phyloP scores from a whole-genome alignment of 2,888 invertebrate species.

The Amaurobius ferox region DNA sequence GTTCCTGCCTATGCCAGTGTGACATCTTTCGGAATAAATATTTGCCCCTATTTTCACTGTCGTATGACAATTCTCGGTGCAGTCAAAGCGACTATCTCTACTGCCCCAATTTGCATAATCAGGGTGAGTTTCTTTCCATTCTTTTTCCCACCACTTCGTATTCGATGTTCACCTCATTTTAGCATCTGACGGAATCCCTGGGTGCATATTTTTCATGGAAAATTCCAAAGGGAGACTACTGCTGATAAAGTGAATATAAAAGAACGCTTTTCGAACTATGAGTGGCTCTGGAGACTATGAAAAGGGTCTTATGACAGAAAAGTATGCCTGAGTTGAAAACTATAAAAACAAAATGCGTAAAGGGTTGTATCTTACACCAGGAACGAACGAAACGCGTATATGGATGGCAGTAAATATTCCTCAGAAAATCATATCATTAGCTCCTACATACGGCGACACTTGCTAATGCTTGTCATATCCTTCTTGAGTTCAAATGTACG shows the following conservation, averaged over 20 bases:
- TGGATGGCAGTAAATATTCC: no score
- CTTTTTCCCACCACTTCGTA: no score
- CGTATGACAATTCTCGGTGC: neutral
- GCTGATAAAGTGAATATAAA: constrained; percentile 55
- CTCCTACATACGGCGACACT: no score
- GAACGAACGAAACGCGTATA: no score
- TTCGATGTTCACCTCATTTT: neutral
- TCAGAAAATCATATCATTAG: no score
- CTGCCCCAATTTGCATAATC: constrained; percentile 52
- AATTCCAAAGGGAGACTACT: neutral
- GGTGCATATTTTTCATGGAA: neutral
- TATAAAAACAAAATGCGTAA: no score
- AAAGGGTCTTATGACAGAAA: no score
- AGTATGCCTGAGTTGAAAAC: no score
- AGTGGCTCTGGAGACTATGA: neutral
- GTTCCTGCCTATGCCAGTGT: no score
- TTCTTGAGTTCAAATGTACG: no score
- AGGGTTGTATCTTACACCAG: no score
- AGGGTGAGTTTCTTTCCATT: neutral
- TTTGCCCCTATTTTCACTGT: neutral
- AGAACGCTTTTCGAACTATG: constrained; percentile 6
- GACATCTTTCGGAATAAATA: neutral
- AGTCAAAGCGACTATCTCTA: constrained; percentile 1
- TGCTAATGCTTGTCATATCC: no score
- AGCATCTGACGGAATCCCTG: neutral